Evolutionary conservation across 2,113 vertebrate species (phyloP).

Genomic region (Sula dactylatra): DNA sequence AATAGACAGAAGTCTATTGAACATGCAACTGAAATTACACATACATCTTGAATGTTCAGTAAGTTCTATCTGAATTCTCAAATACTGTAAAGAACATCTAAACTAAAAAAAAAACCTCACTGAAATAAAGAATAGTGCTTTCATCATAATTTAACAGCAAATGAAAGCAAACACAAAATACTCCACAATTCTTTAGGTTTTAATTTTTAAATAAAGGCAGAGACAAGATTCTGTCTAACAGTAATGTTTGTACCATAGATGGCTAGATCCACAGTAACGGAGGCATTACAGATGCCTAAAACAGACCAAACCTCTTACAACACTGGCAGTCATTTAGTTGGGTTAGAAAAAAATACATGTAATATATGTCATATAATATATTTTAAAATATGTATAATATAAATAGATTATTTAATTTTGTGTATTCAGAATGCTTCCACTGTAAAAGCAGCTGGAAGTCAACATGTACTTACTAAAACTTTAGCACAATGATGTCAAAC

Average conservation of each 20-base stretch:
- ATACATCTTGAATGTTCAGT: background rate
- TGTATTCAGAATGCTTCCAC: background rate
- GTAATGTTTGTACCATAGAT: background rate
- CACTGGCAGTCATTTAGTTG: background rate
- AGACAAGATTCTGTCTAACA: background rate
- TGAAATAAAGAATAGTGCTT: background rate
- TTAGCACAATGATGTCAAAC: background rate
- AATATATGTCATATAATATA: background rate
- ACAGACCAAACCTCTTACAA: background rate
- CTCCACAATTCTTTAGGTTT: background rate
- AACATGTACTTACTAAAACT: too few relatives aligned
- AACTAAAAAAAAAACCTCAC: background rate
- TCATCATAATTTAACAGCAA: background rate
- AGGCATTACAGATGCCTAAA: background rate
- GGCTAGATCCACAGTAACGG: background rate
- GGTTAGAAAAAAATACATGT: background rate
- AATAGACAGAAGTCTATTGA: background rate
- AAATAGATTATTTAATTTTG: background rate
- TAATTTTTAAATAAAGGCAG: background rate
- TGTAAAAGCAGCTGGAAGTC: background rate
- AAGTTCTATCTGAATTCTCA: background rate
- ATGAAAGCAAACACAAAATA: background rate
- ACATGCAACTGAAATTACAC: background rate
- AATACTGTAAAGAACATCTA: background rate
- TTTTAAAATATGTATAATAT: background rate